Conservation (phyloP, 2,797 vertebrate species). For the Emys orbicularis region DNA sequence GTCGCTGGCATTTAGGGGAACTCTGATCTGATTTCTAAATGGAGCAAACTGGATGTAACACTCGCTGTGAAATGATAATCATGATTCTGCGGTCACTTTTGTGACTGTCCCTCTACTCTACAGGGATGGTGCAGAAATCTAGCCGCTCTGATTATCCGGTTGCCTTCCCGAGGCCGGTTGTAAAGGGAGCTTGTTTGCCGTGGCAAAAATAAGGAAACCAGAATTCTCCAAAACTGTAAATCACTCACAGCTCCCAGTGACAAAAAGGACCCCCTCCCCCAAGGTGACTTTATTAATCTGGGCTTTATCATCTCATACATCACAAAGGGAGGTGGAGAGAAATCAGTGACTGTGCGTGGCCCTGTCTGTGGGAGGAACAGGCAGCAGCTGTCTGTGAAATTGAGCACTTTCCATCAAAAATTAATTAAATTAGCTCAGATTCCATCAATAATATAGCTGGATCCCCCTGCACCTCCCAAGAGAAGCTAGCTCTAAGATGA, state of each 20-base stretch:
- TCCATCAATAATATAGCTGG: slow-evolving; percentile 78
- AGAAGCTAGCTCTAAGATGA: slow-evolving; percentile 36
- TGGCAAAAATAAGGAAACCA: slow-evolving; percentile 78
- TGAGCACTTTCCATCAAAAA: slow-evolving; percentile 86
- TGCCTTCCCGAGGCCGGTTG: slow-evolving; percentile 51
- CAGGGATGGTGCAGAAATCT: slow-evolving; percentile 28
- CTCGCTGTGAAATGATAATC: background rate
- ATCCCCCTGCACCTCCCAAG: slow-evolving; percentile 48
- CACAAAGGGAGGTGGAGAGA: slow-evolving; percentile 76
- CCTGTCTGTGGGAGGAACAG: slow-evolving; percentile 73
- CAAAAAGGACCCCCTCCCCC: slow-evolving; percentile 80
- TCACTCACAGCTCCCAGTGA: slow-evolving; percentile 85
- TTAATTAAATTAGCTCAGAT: slow-evolving; percentile 88
- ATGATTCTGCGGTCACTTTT: background rate
- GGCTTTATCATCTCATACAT: slow-evolving; percentile 90
- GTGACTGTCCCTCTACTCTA: slow-evolving; percentile 17
- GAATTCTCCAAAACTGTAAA: slow-evolving; percentile 84
- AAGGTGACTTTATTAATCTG: slow-evolving; percentile 92
- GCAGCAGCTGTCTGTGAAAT: slow-evolving; percentile 82
- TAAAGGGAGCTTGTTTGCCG: slow-evolving; percentile 61
- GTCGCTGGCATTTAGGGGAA: background rate
- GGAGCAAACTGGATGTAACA: background rate
- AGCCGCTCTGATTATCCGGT: slow-evolving; percentile 38
- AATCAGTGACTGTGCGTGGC: slow-evolving; percentile 71
- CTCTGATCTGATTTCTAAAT: background rate